Percentiles rank a stretch among this genome's conserved stretches.
Evolutionary conservation across 2,113 vertebrate genomes (phyloP).

Genomic region (Daboia siamensis): DNA sequence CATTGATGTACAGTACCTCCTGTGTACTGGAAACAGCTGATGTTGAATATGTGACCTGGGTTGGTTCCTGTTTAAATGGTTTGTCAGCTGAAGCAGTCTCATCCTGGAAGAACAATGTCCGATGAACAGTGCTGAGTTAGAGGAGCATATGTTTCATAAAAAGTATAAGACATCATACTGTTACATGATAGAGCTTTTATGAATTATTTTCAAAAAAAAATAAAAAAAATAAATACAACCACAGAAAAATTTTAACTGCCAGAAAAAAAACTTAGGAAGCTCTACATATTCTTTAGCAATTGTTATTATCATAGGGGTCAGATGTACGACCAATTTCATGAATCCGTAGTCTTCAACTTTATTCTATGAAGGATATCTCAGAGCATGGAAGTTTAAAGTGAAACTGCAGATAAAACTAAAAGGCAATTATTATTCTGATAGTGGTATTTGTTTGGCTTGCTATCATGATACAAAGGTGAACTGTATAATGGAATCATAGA

Average conservation of each 20-base stretch:
- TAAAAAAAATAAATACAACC: constrained; percentile 6
- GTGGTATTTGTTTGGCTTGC: background rate
- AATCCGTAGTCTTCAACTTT: background rate
- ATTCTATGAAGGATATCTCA: constrained; percentile 2
- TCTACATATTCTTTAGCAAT: background rate
- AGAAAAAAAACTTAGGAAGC: constrained; percentile 22
- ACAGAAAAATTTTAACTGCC: constrained; percentile 27
- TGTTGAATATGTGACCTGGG: constrained; percentile 75
- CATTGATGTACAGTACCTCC: constrained; percentile 84
- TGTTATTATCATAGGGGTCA: background rate
- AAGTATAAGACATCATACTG: background rate
- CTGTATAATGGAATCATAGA: background rate
- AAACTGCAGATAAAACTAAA: background rate
- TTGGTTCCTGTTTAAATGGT: constrained; percentile 74
- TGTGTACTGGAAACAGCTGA: constrained; percentile 77
- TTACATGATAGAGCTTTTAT: background rate
- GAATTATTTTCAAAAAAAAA: constrained; percentile 14
- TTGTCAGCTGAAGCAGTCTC: constrained; percentile 74
- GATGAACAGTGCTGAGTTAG: constrained; percentile 19
- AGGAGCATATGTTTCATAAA: constrained; percentile 4
- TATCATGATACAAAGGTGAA: background rate
- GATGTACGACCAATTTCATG: background rate
- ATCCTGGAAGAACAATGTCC: constrained; percentile 67
- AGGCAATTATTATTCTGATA: background rate
- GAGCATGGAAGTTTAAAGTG: background rate